These are phyloP conservation scores for Eucera pruinosa DNA, from an alignment of 2,888 invertebrate species.

Conservation along the genomic window DNA sequence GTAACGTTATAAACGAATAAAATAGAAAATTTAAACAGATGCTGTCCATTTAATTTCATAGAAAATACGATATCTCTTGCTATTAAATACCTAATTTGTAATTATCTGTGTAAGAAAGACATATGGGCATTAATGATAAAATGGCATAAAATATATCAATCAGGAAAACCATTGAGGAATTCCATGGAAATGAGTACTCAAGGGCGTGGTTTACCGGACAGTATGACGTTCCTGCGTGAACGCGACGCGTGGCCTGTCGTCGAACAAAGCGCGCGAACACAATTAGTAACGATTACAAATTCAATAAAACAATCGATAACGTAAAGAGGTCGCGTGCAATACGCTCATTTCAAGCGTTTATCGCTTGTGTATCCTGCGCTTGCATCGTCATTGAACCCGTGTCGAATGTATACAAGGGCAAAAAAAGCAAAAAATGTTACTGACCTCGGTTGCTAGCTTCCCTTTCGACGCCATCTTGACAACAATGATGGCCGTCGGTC, in stretches of 20 bases:
- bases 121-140: not conserved
- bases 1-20: too few species aligned
- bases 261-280: conserved; percentile 42
- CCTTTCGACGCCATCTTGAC: conserved; percentile 82
- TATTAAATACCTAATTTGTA: too few species aligned
- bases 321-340: not conserved
- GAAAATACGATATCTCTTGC: not conserved
- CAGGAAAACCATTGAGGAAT: not conserved
- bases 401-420: not conserved
- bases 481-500: conserved; percentile 77
- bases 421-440: conserved; percentile 46
- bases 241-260: conserved; percentile 41
- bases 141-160: not conserved
- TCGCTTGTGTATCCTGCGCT: not conserved
- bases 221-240: conserved; percentile 61
- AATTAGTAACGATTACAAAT: conserved; percentile 20
- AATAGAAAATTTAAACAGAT: too few species aligned
- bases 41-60: too few species aligned
- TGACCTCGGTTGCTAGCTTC: conserved; percentile 78
- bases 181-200: conserved; percentile 1
- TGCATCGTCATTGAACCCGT: conserved; percentile 21
- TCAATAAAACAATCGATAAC: conserved; percentile 45
- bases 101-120: too few species aligned
- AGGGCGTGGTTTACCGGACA: conserved; percentile 69
- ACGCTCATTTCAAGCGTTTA: not conserved